Conservation (phyloP, 2,113 vertebrate species). For the Oncorhynchus nerka region DNA sequence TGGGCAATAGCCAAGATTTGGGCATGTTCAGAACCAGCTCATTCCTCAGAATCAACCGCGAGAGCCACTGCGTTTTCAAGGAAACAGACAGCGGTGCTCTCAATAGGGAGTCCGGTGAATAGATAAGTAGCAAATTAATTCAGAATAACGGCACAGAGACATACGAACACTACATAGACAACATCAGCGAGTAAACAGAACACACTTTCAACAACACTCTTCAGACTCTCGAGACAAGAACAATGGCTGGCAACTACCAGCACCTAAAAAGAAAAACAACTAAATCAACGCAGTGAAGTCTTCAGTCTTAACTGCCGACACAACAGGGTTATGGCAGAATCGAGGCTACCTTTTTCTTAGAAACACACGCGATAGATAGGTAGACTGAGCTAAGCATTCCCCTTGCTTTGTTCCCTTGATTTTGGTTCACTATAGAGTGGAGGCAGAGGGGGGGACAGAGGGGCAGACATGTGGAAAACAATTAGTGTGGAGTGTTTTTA, state of each 20-base stretch:
- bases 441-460: background rate
- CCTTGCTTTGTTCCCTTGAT: background rate
- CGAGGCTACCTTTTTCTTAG: background rate
- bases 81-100: background rate
- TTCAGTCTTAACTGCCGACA: background rate
- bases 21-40: no score
- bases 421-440: background rate
- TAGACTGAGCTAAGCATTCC: background rate
- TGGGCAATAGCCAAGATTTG: no score
- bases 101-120: background rate
- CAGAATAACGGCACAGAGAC: background rate
- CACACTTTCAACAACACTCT: background rate
- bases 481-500: constrained; percentile 7
- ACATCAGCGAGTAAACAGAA: background rate
- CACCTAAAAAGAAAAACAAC: background rate
- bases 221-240: background rate
- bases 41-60: no score
- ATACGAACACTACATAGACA: background rate
- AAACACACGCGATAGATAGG: background rate
- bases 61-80: no score
- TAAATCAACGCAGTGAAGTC: background rate
- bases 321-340: background rate
- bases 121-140: background rate
- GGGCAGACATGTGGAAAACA: constrained; percentile 8
- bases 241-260: background rate